A percentile compares a stretch with the other conserved stretches of the same genome.
Evolutionary conservation across 2,113 vertebrate genomes (phyloP).

Genomic region (Salvator merianae): DNA sequence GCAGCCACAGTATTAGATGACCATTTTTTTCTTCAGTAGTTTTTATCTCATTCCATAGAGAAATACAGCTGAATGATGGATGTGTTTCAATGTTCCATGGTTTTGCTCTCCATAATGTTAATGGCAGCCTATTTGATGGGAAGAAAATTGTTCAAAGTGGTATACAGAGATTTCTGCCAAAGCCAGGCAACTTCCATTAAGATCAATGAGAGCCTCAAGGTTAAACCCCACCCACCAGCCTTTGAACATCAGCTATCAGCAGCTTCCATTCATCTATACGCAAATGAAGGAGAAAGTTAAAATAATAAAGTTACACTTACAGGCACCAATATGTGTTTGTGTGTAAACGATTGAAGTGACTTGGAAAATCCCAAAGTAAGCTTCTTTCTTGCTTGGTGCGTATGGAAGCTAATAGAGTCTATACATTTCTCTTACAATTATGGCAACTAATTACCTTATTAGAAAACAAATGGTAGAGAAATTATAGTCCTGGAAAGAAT

Average conservation of each 20-base stretch:
- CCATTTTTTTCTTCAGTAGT: background rate
- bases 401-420: constrained; percentile 38
- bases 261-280: constrained; percentile 39
- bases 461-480: constrained; percentile 47
- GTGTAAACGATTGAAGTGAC: constrained; percentile 21
- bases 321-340: background rate
- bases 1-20: background rate
- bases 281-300: constrained; percentile 43
- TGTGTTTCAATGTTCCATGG: background rate
- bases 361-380: constrained; percentile 29
- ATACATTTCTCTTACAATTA: constrained; percentile 41
- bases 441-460: constrained; percentile 51
- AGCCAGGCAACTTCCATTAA: background rate
- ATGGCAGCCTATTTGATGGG: background rate
- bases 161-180: constrained; percentile 14
- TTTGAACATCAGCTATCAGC: constrained; percentile 40
- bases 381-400: constrained; percentile 26
- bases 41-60: constrained; percentile 25
- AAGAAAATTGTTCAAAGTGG: constrained; percentile 35
- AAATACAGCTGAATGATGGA: constrained; percentile 43
- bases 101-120: constrained; percentile 34
- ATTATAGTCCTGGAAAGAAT: constrained; percentile 47
- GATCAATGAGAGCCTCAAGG: constrained; percentile 24
- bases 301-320: constrained; percentile 20
- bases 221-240: background rate